Evolutionary conservation across 2,888 invertebrate genomes (phyloP), one percentile per base, ranked within the genome.

Genomic region (Eurytoma adleriae): DNA sequence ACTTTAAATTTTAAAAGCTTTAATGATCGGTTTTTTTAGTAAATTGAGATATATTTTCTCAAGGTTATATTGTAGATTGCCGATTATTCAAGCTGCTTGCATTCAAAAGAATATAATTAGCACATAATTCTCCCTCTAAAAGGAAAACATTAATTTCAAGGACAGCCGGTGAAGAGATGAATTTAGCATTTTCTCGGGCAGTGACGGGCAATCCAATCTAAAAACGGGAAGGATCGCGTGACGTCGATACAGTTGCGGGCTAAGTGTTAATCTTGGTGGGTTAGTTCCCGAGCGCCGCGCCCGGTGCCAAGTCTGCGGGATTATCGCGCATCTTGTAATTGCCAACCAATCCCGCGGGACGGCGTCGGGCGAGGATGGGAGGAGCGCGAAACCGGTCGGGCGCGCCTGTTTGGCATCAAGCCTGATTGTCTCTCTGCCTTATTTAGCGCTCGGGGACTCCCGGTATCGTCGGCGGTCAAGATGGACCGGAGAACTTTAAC

Each of bases 261-360:
- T 89, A 90, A 89, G 90, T 90, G 90, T 90, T 90, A 90, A 90
- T 90, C 90, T 90, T 87, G 89, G 87, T 88, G 71, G 78, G 88
- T 89, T 89, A 89, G 88, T 40, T 40, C 88, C 88, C 88, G 87
- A 88, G 88, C n/a, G 40, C 84, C 85, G 87, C 86, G 86, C 84
- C 87, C 85, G 87, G 86, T 90, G 90, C 90, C 90, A 90, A 90
- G 90, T 90, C 89, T 89, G 89, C 87, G 89, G 82, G 90, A 90
- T 90, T 90, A 90, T 90, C 90, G 89, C 89, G 89, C 89, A 90
- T 90, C 90, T 90, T 90, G 90, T 90, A 90, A 90, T 90, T 90
- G 90, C 90, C 90, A 90, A 89, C 89, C 90, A 90, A 90, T 90
- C 89, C 89, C 88, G 86, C 85, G 87, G 88, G 81, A 69, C 13